Evolutionary conservation across 1,140 invertebrate species (phyloP), one percentile per base, ranked within the genome.

Genomic region (Drosophila sp.): DNA sequence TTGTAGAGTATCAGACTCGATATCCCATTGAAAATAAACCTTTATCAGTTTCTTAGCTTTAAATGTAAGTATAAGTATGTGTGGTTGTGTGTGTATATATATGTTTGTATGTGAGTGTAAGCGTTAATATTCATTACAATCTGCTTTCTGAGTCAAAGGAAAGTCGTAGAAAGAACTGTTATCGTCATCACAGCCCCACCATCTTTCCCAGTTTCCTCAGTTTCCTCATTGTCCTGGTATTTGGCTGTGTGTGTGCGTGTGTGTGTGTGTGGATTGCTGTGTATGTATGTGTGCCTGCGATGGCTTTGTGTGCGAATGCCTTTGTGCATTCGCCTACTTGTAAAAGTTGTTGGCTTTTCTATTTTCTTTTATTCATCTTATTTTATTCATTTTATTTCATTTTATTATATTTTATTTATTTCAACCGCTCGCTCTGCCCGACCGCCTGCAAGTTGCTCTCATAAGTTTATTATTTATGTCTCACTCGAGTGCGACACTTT

Each of bases 381-480:
- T n/a, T n/a, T n/a, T n/a, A n/a, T n/a, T n/a, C n/a, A n/a, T 57
- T 61, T 67, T 65, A 81, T 77, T 79, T 79, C 40, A 75, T 71
- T 81, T 70, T 65, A 69, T 76, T 80, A 74, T 78, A 51, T 59
- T 36, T 16, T 1, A n/a, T 13, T n/a, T 29, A n/a, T n/a, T 2
- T 36, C 34, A 11, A 9, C 13, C 4, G 4, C 8, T 3, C 34
- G 4, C 1, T 11, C 5, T 4, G 7, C 34, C 29, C 14, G 8
- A n/a, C n/a, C 57, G 43, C 21, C 48, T 70, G 38, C 63, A 43
- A 72, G 54, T 46, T 71, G 77, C 66, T 69, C 67, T 77, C 72
- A 81, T 78, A 78, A 78, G 80, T 82, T 83, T 83, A 82, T 82
- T 82, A 83, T 78, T 82, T 83, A 82, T 78, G 53, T 83, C 80